Percentiles rank a stretch among this genome's conserved stretches.
Conservation (phyloP, 2,888 invertebrate genomes). For the Parochlus steinenii region DNA sequence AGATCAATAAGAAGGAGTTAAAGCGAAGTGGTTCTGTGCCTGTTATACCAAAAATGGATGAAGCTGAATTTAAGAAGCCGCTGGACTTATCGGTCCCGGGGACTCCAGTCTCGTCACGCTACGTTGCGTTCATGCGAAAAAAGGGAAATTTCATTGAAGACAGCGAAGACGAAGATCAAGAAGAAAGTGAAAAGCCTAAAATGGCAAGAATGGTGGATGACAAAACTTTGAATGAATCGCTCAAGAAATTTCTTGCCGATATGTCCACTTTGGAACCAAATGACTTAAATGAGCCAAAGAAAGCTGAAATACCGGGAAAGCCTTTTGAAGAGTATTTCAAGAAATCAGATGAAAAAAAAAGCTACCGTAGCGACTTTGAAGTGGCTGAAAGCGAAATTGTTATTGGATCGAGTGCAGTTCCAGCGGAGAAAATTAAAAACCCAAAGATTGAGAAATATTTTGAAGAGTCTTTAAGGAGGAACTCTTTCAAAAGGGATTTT, state of each 20-base stretch:
- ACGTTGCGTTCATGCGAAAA: slow-evolving; percentile 6
- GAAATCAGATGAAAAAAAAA: slow-evolving; percentile 5
- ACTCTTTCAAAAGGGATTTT: slow-evolving; percentile 9
- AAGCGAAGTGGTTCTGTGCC: slow-evolving; percentile 6
- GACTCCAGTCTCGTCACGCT: slow-evolving; percentile 12
- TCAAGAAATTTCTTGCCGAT: slow-evolving; percentile 9
- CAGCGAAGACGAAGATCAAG: slow-evolving; percentile 7
- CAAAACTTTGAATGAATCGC: background rate
- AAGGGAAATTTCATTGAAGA: background rate
- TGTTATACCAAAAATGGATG: slow-evolving; percentile 6
- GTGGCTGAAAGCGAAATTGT: slow-evolving; percentile 5
- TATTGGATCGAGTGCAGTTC: too few species aligned
- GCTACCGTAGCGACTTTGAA: background rate
- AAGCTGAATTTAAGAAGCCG: background rate
- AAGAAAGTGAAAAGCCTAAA: background rate
- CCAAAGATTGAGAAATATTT: slow-evolving; percentile 8
- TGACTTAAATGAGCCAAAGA: background rate
- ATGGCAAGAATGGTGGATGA: background rate
- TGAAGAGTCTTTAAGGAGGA: slow-evolving; percentile 5
- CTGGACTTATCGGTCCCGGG: slow-evolving; percentile 13
- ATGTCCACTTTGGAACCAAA: slow-evolving; percentile 2
- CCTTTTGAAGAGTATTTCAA: slow-evolving; percentile 8
- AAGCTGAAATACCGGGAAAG: slow-evolving; percentile 6
- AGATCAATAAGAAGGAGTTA: background rate
- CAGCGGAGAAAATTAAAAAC: background rate